phyloP scores from a whole-genome alignment of 2,888 invertebrate species.

The Lysandra bellargus region DNA sequence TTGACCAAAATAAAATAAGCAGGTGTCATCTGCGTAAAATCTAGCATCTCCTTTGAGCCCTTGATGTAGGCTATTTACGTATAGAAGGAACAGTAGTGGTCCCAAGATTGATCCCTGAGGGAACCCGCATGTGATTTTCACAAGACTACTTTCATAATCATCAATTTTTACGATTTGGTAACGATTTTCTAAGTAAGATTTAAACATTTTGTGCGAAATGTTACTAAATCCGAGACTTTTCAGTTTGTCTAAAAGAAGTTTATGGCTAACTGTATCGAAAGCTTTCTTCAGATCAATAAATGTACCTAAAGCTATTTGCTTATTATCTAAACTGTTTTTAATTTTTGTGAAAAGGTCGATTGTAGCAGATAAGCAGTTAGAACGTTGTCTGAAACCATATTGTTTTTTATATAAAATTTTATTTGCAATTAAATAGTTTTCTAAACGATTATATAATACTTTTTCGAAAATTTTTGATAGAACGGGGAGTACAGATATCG shows the following conservation, averaged over 20 bases:
- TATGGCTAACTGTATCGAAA: slow-evolving; percentile 29
- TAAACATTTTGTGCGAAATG: neutral
- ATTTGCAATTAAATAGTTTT: neutral
- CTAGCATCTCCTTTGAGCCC: too few species aligned
- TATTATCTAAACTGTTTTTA: neutral
- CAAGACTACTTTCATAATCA: slow-evolving; percentile 1
- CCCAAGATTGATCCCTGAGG: slow-evolving; percentile 29
- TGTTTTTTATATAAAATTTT: neutral
- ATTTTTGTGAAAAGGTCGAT: neutral
- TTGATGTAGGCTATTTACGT: too few species aligned
- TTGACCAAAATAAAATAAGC: neutral
- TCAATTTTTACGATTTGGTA: slow-evolving; percentile 22
- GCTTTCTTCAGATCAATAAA: slow-evolving; percentile 30
- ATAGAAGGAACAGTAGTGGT: too few species aligned
- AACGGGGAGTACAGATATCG: slow-evolving; percentile 21
- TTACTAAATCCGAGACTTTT: slow-evolving; percentile 1
- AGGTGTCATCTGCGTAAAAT: too few species aligned
- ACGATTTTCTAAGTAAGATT: too few species aligned
- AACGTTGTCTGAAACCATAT: slow-evolving; percentile 5
- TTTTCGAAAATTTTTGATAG: slow-evolving; percentile 27
- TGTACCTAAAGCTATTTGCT: slow-evolving; percentile 28
- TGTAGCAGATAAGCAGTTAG: slow-evolving; percentile 19
- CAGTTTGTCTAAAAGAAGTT: neutral
- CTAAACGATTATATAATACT: slow-evolving; percentile 10
- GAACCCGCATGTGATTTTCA: slow-evolving; percentile 18